phyloP scores from a whole-genome alignment of 2,113 vertebrate species.

The Rhinichthys klamathensis region DNA sequence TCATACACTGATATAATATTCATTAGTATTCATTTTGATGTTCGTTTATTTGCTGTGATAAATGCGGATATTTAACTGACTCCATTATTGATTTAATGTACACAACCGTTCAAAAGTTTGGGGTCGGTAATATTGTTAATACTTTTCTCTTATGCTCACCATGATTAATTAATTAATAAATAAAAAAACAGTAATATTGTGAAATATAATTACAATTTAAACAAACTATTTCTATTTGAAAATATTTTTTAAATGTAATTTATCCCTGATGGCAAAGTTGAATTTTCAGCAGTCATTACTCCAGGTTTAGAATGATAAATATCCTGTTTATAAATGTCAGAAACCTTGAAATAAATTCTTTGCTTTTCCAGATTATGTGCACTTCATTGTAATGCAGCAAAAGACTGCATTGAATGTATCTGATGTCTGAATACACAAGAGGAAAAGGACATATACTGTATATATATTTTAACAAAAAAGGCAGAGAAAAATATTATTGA shows the following conservation, averaged over 20 bases:
- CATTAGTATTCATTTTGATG: background rate
- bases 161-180: background rate
- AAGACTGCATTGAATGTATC: background rate
- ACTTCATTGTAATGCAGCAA: background rate
- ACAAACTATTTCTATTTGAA: too few relatives aligned
- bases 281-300: too few relatives aligned
- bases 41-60: background rate
- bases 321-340: too few relatives aligned
- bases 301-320: too few relatives aligned
- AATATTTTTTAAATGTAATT: too few relatives aligned
- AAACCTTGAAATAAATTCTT: background rate
- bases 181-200: background rate
- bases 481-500: constrained; percentile 25
- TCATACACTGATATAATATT: background rate
- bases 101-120: too few relatives aligned
- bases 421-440: background rate
- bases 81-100: background rate
- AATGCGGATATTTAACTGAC: background rate
- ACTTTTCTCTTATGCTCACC: background rate
- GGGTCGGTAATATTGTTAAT: too few relatives aligned
- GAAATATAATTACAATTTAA: too few relatives aligned
- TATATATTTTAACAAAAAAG: background rate
- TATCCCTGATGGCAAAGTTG: too few relatives aligned
- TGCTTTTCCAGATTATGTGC: background rate
- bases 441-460: background rate